phyloP scores from a whole-genome alignment of 2,797 vertebrate species.

The Gallinago stenura region DNA sequence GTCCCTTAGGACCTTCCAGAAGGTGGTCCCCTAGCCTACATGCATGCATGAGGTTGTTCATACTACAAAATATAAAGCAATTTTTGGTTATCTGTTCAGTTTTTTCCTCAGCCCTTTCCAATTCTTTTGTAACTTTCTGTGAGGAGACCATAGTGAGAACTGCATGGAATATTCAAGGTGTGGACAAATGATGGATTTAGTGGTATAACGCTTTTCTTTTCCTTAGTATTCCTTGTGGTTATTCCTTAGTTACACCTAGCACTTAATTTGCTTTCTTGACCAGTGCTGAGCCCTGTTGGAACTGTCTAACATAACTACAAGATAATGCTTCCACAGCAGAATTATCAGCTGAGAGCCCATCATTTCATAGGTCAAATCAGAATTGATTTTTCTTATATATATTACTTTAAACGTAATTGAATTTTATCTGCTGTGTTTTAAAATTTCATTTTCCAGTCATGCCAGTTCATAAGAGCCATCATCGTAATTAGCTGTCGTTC shows the following conservation, averaged over 20 bases:
- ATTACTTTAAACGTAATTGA: not conserved
- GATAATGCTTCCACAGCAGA: not conserved
- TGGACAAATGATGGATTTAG: not conserved
- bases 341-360: not conserved
- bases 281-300: not conserved
- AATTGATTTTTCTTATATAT: not conserved
- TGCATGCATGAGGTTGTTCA: not conserved
- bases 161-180: not conserved
- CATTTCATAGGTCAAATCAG: not conserved
- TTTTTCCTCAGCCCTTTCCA: not conserved
- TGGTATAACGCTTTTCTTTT: not conserved
- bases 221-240: not conserved
- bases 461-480: not conserved
- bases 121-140: not conserved
- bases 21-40: not conserved
- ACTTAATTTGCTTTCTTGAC: not conserved
- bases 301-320: not conserved
- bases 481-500: not conserved
- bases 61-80: not conserved
- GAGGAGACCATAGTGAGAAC: not conserved
- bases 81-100: not conserved
- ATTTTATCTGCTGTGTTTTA: not conserved
- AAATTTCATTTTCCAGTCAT: not conserved
- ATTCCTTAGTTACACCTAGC: not conserved
- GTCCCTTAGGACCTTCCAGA: not conserved